Evolutionary conservation across 1,140 invertebrate species (phyloP), one percentile per base, ranked within the genome.

Genomic region (Drosophila kepulauana): DNA sequence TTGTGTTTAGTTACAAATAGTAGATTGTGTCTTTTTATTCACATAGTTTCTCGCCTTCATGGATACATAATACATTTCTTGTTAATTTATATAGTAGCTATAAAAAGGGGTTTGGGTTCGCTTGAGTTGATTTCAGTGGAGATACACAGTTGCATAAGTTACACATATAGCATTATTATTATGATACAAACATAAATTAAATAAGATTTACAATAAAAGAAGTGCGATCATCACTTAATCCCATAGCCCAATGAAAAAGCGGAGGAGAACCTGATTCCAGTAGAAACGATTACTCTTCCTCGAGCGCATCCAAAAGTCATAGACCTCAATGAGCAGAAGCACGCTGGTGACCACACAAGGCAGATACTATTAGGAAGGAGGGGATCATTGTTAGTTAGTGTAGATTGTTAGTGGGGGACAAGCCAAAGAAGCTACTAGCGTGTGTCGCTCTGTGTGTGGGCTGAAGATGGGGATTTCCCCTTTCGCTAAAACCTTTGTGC

Each of bases 101-200:
- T 52, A 59, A 58, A 65, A 78, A 63, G 38, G 45, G 33, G 7
- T 8, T 7, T 5, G 41, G 48, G 43, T 82, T 87, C 71, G 82
- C 64, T 73, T 86, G 79, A 86, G 82, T 78, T 82, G 77, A 61
- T 77, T 87, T 70, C 65, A 68, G 66, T 67, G 58, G 45, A 79
- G 69, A 74, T 68, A 77, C 79, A 81, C 59, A 67, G 66, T 66
- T 68, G 62, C 58, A 67, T 65, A 46, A 35, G 46, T 72, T 30
- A 49, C 48, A 62, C 33, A 16, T 11, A 38, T 56, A 20, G 15
- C 11, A 54, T 54, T 38, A 16, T 38, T 43, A 61, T 61, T 69
- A 51, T 64, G 62, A 62, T 80, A 75, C 69, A 87, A 63, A 76
- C 75, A 85, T 81, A 85, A 75, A 84, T 86, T 57, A 81, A 52